A percentile compares a stretch with the other conserved stretches of the same genome.
Conservation (phyloP, 2,797 vertebrate genomes). For the Phalanger gymnotis region DNA sequence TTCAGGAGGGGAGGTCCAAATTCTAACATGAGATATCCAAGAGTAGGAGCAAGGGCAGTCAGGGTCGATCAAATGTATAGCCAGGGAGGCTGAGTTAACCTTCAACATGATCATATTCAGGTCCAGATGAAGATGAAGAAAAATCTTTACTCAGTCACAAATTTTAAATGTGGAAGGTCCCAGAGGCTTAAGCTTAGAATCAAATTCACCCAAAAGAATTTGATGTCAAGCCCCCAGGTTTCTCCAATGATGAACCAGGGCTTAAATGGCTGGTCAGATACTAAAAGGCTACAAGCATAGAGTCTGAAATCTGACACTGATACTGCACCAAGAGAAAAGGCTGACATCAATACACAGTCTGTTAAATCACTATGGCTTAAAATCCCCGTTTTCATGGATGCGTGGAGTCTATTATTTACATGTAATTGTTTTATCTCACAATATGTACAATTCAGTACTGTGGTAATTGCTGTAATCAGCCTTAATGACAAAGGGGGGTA, state of each 20-base stretch:
- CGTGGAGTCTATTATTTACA: constrained; percentile 68
- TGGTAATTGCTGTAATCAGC: constrained; percentile 69
- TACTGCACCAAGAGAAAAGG: not conserved
- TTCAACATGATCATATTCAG: not conserved
- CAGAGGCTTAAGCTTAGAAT: not conserved
- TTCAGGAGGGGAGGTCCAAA: not conserved
- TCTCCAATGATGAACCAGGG: accelerated
- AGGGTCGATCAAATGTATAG: not conserved
- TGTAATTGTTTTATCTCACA: constrained; percentile 73
- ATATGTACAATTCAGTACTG: constrained; percentile 13
- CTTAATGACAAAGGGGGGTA: constrained; percentile 10
- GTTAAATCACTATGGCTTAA: constrained; percentile 72
- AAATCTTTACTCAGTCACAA: not conserved
- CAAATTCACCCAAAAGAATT: not conserved
- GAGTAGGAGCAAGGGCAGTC: not conserved
- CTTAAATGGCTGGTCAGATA: accelerated
- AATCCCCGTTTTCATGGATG: constrained; percentile 73
- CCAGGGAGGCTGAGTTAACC: not conserved
- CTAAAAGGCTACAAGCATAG: not conserved
- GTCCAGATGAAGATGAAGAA: not conserved
- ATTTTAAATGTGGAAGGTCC: not conserved
- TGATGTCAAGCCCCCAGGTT: not conserved
- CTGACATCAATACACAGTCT: constrained; percentile 35
- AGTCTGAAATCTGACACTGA: not conserved
- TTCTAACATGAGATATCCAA: not conserved